These are phyloP conservation scores for Oncopodura yosiiana DNA, from an alignment of 1,140 invertebrate genomes.

Conservation along the genomic window DNA sequence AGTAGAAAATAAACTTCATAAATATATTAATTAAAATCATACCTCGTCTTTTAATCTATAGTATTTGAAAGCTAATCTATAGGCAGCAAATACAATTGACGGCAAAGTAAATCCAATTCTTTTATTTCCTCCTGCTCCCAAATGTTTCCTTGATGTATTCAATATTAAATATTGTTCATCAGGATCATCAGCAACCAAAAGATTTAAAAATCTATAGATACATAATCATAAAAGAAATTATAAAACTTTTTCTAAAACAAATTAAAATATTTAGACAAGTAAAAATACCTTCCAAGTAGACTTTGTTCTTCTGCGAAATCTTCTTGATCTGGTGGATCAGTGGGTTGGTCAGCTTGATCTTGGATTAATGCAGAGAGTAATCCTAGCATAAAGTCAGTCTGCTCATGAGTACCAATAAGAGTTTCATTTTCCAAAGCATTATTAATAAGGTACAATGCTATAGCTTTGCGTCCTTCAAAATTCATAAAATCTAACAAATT, in stretches of 20 bases:
- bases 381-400: slow-evolving; percentile 64
- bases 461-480: slow-evolving; percentile 72
- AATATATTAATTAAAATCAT: slow-evolving; percentile 23
- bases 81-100: slow-evolving; percentile 92
- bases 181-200: slow-evolving; percentile 70
- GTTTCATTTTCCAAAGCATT: slow-evolving; percentile 85
- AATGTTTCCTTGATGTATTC: slow-evolving; percentile 76
- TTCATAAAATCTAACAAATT: slow-evolving; percentile 80
- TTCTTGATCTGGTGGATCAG: slow-evolving; percentile 67
- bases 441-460: slow-evolving; percentile 77
- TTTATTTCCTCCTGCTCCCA: slow-evolving; percentile 74
- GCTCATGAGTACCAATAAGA: slow-evolving; percentile 72
- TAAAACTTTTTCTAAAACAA: background rate
- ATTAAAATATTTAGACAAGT: background rate
- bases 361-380: slow-evolving; percentile 76
- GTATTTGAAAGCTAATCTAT: slow-evolving; percentile 67
- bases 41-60: slow-evolving; percentile 54
- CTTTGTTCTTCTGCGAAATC: slow-evolving; percentile 97
- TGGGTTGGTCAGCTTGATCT: slow-evolving; percentile 68
- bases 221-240: slow-evolving; percentile 24
- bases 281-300: slow-evolving; percentile 59
- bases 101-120: slow-evolving; percentile 86
- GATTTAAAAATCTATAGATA: slow-evolving; percentile 78
- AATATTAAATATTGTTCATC: slow-evolving; percentile 91
- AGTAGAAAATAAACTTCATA: slow-evolving; percentile 11